Percentiles rank a stretch among this genome's conserved stretches.
Conservation (phyloP, 2,888 invertebrate species). For the Pterostichus madidus region DNA sequence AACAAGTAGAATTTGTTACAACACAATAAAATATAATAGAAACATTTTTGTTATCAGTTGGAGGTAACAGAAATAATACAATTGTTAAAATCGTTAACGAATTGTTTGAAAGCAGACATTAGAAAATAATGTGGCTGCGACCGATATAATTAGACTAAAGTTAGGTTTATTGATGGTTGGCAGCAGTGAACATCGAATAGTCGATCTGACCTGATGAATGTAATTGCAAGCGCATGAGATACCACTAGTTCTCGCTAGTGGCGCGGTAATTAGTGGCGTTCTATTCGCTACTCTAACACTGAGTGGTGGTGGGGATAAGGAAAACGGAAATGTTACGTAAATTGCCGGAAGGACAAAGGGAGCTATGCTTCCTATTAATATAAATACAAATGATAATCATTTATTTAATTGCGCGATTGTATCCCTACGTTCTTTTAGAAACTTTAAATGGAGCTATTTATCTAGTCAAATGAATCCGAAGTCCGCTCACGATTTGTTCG, state of each 20-base stretch:
- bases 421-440: slow-evolving; percentile 52
- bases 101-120: background rate
- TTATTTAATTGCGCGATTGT: slow-evolving; percentile 65
- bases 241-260: slow-evolving; percentile 23
- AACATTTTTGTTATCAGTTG: too few relatives aligned
- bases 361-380: slow-evolving; percentile 60
- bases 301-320: slow-evolving; percentile 3
- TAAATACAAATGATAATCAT: slow-evolving; percentile 66
- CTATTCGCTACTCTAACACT: slow-evolving; percentile 15
- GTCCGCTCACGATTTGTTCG: slow-evolving; percentile 57
- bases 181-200: background rate
- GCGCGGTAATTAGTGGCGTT: slow-evolving; percentile 43
- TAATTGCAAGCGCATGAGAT: slow-evolving; percentile 14
- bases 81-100: slow-evolving; percentile 7
- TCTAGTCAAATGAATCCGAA: slow-evolving; percentile 65
- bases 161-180: slow-evolving; percentile 33
- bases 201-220: slow-evolving; percentile 30
- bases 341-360: slow-evolving; percentile 51
- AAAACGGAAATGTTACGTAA: slow-evolving; percentile 40
- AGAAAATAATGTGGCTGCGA: background rate
- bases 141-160: slow-evolving; percentile 16
- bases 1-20: too few relatives aligned
- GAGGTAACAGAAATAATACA: too few relatives aligned
- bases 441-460: slow-evolving; percentile 65
- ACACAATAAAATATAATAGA: too few relatives aligned